Base-by-base conservation (phyloP, 2,113 vertebrate genomes). In the Pangasianodon gigas region DNA sequence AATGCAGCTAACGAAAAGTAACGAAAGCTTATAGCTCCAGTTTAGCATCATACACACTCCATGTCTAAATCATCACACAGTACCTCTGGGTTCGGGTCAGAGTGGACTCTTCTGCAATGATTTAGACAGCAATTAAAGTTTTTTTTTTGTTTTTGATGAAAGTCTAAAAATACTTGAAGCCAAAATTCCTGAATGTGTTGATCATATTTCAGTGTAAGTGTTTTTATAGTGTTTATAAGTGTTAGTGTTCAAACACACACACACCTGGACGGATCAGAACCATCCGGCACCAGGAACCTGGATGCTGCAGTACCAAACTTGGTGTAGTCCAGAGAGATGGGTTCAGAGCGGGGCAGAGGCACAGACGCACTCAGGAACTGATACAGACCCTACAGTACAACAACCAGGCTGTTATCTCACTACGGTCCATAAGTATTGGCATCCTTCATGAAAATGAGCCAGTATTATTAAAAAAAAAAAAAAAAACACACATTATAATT, bases 311-410 rank as follows among this genome's bases (percentile, higher is more conserved):
- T 91, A n/a, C 95, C 94, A 88, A 97, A 98, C 8, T 85, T 93
- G 13, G 94, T 89, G 85, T 96, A 97, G 92, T 96, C 95, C 56
- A 97, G 41, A 3, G 90, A 86, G 41, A 92, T 48, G 0, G 93
- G 92, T 0, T 90, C 83, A 48, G 89, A 93, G n/a, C 81, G 92
- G 60, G 91, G 85, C 5, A 88, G 87, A 77, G 86, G 67, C 6
- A 88, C 51, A 0, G 89, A 92, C 0, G 94, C 95, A 0, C 86
- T 92, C 18, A 98, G 94, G 21, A 96, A 98, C 92, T 98, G 97
- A 91, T 96, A 97, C 24, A 98, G 93, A 54, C 97, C 97, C 97
- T 98, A 90, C 11, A 16, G 79, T 32, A 51, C 26, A 86, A 67
- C 32, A 85, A 41, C 52, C 51, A 83, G 52, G 46, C 2, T 1